Conservation (phyloP, 2,888 invertebrate species). For the Yponomeuta malinellus region DNA sequence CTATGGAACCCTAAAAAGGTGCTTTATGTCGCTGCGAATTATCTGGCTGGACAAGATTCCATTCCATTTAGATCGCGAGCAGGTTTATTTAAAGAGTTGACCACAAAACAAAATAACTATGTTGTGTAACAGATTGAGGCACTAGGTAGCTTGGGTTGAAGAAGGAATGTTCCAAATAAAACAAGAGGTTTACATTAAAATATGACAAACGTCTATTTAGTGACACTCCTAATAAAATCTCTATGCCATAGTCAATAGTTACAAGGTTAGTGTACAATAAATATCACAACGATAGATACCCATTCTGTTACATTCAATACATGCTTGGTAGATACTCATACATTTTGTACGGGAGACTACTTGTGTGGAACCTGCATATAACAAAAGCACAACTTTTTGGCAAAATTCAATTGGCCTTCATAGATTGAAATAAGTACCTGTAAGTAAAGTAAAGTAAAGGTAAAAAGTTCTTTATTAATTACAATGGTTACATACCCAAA, state of each 20-base stretch:
- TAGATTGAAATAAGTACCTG: no score
- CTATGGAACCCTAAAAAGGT: no score
- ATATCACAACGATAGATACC: constrained; percentile 53
- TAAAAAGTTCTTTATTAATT: no score
- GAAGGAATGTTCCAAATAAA: constrained; percentile 28
- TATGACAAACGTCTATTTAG: constrained; percentile 54
- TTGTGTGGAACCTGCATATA: background rate
- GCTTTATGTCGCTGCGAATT: no score
- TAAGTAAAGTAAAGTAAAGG: no score
- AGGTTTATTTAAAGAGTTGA: no score
- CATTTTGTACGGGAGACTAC: background rate
- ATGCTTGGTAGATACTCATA: constrained; percentile 4
- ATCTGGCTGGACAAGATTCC: no score
- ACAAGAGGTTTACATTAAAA: constrained; percentile 43
- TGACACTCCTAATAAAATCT: constrained; percentile 42
- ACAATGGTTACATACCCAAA: no score
- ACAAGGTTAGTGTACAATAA: constrained; percentile 28
- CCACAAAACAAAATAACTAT: no score
- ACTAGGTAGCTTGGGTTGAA: no score
- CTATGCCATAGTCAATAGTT: constrained; percentile 36
- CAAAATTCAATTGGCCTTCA: background rate
- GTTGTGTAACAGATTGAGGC: no score
- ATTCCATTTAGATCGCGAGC: no score
- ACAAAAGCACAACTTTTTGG: background rate
- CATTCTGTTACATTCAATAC: constrained; percentile 23